A percentile compares a stretch with the other conserved stretches of the same genome.
These are phyloP conservation scores for Enoplolaimus lenunculus DNA, from an alignment of 2,888 invertebrate species.

Conservation along the genomic window DNA sequence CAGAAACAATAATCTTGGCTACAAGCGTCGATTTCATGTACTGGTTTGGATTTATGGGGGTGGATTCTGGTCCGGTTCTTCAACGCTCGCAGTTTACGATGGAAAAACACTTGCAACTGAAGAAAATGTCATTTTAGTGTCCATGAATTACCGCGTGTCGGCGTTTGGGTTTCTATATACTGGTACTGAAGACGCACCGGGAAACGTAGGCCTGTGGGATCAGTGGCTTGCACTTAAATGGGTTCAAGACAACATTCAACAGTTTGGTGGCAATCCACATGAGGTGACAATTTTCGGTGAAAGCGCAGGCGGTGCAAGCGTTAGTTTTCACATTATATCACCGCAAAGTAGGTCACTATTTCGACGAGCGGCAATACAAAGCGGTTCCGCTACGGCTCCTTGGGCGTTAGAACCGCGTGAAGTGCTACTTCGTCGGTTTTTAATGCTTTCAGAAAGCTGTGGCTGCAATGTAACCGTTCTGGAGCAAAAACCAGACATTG, in stretches of 20 bases:
- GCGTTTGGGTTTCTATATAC: constrained; percentile 55
- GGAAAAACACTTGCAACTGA: constrained; percentile 53
- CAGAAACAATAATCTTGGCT: neutral
- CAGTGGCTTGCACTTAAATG: constrained; percentile 68
- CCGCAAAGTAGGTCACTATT: constrained; percentile 37
- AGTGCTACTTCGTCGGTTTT: neutral
- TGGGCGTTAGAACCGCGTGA: constrained; percentile 52
- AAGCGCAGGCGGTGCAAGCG: constrained; percentile 86
- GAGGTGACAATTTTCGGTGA: constrained; percentile 64
- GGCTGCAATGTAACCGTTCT: constrained; percentile 17
- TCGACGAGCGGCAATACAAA: constrained; percentile 64
- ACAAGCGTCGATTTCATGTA: constrained; percentile 54
- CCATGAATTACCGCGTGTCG: constrained; percentile 76
- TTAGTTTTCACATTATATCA: constrained; percentile 52
- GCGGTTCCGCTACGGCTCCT: constrained; percentile 75
- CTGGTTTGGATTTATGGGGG: constrained; percentile 70
- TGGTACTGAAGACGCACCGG: constrained; percentile 44
- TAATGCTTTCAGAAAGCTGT: neutral
- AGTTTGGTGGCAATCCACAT: constrained; percentile 34
- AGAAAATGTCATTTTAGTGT: constrained; percentile 59
- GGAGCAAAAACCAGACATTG: constrained; percentile 28
- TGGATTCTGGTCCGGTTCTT: constrained; percentile 63
- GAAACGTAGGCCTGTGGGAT: constrained; percentile 88
- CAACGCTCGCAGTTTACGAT: constrained; percentile 72
- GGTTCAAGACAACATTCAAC: constrained; percentile 58